Percentiles rank a stretch among this genome's conserved stretches.
Evolutionary conservation across 2,113 vertebrate genomes (phyloP).

Genomic region (Ascaphus truei): DNA sequence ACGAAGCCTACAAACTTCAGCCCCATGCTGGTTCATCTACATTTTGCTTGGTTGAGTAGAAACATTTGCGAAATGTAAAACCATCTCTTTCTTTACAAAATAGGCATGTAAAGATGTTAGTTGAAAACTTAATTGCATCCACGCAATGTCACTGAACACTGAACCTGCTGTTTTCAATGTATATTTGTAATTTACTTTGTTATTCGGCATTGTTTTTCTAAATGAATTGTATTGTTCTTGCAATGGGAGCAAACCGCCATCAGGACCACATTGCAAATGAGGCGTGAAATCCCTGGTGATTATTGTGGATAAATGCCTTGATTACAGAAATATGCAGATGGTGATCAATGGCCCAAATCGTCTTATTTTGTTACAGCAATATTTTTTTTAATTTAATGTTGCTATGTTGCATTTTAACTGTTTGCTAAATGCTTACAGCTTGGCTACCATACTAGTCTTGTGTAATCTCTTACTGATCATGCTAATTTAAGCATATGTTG

Average conservation of each 20-base stretch:
- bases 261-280: slow-evolving; percentile 16
- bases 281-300: slow-evolving; percentile 20
- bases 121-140: slow-evolving; percentile 9
- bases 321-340: slow-evolving; percentile 35
- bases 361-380: not conserved
- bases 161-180: slow-evolving; percentile 22
- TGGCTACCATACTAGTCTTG: not conserved
- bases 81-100: slow-evolving; percentile 4
- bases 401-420: not conserved
- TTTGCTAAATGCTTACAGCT: not conserved
- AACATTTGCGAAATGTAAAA: not conserved
- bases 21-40: no score
- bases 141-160: not conserved
- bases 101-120: slow-evolving; percentile 17
- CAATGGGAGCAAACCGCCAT: slow-evolving; percentile 4
- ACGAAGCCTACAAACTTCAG: no score
- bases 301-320: slow-evolving; percentile 30
- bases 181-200: slow-evolving; percentile 17
- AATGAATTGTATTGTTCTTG: slow-evolving; percentile 1
- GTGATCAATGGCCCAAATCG: slow-evolving; percentile 17
- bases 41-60: not conserved
- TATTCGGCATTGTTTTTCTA: slow-evolving; percentile 19
- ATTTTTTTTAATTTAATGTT: not conserved
- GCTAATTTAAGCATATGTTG: no score
- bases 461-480: not conserved